phyloP scores from a whole-genome alignment of 2,797 vertebrate species.

The Naso thynnoides region DNA sequence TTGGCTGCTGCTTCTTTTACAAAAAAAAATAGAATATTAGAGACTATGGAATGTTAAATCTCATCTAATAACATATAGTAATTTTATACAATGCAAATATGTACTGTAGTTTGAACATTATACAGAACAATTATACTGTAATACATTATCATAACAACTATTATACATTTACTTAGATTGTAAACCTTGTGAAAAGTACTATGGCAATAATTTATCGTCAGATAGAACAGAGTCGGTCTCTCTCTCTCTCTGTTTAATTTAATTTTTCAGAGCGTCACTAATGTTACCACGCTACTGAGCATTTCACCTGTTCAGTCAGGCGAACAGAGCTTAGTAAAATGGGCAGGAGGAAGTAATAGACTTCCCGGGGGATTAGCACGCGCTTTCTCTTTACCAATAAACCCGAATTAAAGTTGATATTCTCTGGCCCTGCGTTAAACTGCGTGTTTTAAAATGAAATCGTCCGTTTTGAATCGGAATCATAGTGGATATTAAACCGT shows the following conservation, averaged over 20 bases:
- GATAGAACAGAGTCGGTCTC: not conserved
- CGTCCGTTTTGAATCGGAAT: rapidly evolving
- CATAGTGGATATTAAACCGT: not conserved
- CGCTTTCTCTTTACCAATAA: not conserved
- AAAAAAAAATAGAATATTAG: not conserved
- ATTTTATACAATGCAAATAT: not conserved
- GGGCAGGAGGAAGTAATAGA: constrained; percentile 40
- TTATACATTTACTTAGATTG: not conserved
- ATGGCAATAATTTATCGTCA: not conserved
- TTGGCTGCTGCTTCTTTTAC: not conserved
- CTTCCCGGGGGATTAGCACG: constrained; percentile 25
- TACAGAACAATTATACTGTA: not conserved
- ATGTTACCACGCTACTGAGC: constrained; percentile 52
- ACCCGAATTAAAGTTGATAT: not conserved
- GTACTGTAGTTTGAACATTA: not conserved
- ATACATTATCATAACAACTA: not conserved
- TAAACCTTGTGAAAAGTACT: not conserved
- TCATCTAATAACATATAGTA: not conserved
- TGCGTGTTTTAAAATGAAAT: rapidly evolving
- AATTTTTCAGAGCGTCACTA: constrained; percentile 69
- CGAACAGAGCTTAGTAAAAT: constrained; percentile 61
- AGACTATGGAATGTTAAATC: not conserved
- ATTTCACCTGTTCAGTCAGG: constrained; percentile 81
- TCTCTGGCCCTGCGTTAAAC: rapidly evolving
- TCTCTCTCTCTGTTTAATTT: constrained; percentile 20